phyloP scores from a whole-genome alignment of 1,140 invertebrate genomes.

The Drosophila chauvacae region DNA sequence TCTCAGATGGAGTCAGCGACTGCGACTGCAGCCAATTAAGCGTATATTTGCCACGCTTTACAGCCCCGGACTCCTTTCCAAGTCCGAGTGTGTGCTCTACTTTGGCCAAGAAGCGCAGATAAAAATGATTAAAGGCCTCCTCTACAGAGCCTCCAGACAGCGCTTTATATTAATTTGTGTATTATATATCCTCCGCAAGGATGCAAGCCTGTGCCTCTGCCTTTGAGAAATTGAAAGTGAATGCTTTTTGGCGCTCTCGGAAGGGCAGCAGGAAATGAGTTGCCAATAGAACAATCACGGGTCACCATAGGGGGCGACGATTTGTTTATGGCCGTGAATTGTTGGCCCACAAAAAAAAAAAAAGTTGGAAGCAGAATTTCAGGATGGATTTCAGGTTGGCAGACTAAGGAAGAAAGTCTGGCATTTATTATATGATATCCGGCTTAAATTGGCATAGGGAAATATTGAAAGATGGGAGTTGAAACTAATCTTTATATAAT shows the following conservation, averaged over 20 bases:
- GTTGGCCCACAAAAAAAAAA: slow-evolving; percentile 7
- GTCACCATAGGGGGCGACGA: slow-evolving; percentile 75
- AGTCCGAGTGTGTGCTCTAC: slow-evolving; percentile 63
- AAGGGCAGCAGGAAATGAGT: slow-evolving; percentile 75
- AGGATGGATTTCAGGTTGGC: neutral
- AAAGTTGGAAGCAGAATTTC: neutral
- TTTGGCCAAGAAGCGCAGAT: slow-evolving; percentile 60
- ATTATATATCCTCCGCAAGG: slow-evolving; percentile 44
- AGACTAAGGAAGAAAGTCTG: slow-evolving; percentile 5
- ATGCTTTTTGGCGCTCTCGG: slow-evolving; percentile 56
- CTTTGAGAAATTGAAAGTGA: slow-evolving; percentile 79
- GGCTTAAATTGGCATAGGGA: neutral
- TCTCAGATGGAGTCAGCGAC: slow-evolving; percentile 16
- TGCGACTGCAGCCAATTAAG: slow-evolving; percentile 78
- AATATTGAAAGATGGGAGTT: neutral
- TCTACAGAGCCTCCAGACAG: slow-evolving; percentile 51
- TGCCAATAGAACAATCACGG: slow-evolving; percentile 80
- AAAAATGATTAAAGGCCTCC: slow-evolving; percentile 78
- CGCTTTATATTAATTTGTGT: slow-evolving; percentile 75
- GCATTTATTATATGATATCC: slow-evolving; percentile 32
- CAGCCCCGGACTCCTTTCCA: slow-evolving; percentile 34
- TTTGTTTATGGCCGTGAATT: slow-evolving; percentile 26
- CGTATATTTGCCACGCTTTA: slow-evolving; percentile 84
- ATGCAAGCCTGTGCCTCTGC: slow-evolving; percentile 18
- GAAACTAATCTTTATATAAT: too few relatives aligned